These are phyloP conservation scores for Bos taurus DNA, from an alignment of 2,113 vertebrate species.

Conservation along the genomic window DNA sequence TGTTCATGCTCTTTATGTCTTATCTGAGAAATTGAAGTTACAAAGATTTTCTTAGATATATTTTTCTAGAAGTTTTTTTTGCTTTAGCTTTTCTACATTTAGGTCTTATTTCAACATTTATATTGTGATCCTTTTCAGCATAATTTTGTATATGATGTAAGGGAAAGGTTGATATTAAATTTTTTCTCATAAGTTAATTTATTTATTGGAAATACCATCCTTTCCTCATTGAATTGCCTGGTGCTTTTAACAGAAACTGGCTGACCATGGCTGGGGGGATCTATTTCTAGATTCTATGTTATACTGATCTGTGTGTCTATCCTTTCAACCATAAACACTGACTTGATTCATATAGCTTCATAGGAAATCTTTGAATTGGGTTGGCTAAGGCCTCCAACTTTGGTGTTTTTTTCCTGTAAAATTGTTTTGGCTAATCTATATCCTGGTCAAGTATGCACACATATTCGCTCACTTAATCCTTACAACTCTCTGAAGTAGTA, in stretches of 20 bases:
- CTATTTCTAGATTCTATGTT: neutral
- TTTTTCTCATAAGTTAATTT: neutral
- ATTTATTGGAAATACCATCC: neutral
- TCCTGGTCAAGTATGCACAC: neutral
- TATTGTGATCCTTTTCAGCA: neutral
- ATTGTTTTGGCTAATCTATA: neutral
- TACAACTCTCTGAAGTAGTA: neutral
- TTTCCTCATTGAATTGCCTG: neutral
- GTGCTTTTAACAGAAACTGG: neutral
- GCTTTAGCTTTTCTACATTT: neutral
- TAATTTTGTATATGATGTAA: neutral
- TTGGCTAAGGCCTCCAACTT: neutral
- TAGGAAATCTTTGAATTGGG: neutral
- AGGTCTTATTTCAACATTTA: neutral
- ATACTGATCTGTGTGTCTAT: neutral
- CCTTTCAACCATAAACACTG: fast-evolving
- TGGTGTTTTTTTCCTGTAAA: neutral
- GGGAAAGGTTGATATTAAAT: neutral
- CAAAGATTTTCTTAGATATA: neutral
- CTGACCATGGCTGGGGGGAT: neutral
- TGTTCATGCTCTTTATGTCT: neutral
- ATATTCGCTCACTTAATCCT: neutral
- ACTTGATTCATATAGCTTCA: neutral
- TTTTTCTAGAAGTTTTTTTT: neutral
- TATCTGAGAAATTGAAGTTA: neutral